These are phyloP conservation scores for Cinclus cinclus DNA, from an alignment of 2,113 vertebrate species.

Conservation along the genomic window DNA sequence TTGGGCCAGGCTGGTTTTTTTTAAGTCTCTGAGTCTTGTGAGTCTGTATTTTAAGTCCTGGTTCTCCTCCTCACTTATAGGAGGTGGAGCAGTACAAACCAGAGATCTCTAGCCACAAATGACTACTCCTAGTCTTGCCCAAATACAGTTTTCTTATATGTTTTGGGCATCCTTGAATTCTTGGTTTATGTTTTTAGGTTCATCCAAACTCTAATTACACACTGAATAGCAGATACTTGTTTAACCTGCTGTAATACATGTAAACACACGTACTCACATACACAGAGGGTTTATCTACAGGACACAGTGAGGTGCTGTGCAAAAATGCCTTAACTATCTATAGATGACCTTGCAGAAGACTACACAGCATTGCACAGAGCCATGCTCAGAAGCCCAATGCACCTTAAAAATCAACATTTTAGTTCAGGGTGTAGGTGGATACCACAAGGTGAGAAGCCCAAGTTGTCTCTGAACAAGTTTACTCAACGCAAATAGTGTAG, in stretches of 20 bases:
- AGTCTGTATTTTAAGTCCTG: constrained; percentile 20
- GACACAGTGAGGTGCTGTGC: constrained; percentile 45
- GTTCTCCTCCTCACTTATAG: neutral
- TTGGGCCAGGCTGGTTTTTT: neutral
- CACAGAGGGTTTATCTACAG: constrained; percentile 32
- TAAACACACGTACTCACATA: neutral
- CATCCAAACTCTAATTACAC: constrained; percentile 43
- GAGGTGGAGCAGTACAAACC: constrained; percentile 19
- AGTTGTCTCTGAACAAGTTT: neutral
- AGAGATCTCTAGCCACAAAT: constrained; percentile 55
- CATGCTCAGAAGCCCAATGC: neutral
- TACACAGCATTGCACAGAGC: neutral
- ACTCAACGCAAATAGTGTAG: neutral
- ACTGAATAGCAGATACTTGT: constrained; percentile 49
- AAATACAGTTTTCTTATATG: constrained; percentile 46
- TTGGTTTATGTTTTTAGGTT: constrained; percentile 40
- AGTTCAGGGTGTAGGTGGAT: neutral
- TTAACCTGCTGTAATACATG: constrained; percentile 22
- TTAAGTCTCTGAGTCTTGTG: neutral
- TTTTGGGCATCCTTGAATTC: constrained; percentile 39
- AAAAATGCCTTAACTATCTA: constrained; percentile 28
- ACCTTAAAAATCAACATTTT: neutral
- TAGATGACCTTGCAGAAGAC: neutral
- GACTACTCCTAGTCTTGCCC: neutral
- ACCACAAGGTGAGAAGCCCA: neutral